phyloP scores from a whole-genome alignment of 2,888 invertebrate species.

The Temnothorax ravouxi region DNA sequence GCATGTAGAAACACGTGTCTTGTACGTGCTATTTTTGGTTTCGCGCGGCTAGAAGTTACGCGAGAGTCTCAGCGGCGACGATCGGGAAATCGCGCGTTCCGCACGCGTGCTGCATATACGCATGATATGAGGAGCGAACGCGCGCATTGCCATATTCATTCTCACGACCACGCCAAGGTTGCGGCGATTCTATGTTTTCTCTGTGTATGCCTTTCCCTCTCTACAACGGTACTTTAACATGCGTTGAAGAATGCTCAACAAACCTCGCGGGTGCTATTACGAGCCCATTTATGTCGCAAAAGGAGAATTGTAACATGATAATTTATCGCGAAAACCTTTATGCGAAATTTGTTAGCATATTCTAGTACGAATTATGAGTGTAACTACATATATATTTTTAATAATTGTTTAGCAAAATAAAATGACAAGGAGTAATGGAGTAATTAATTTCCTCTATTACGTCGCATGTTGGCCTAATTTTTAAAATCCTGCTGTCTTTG shows the following conservation, averaged over 20 bases:
- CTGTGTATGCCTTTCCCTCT: constrained; percentile 29
- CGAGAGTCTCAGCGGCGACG: constrained; percentile 18
- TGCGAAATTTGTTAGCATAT: neutral
- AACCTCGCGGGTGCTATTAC: neutral
- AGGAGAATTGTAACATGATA: neutral
- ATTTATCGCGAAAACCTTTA: neutral
- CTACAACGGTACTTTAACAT: neutral
- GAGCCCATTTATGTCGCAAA: constrained; percentile 21
- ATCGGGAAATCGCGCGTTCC: constrained; percentile 23
- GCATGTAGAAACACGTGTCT: constrained; percentile 10
- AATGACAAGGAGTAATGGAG: neutral
- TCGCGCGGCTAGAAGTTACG: constrained; percentile 25
- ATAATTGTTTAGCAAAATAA: neutral
- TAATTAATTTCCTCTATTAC: neutral
- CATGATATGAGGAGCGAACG: neutral
- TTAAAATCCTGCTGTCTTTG: neutral
- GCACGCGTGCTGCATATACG: neutral
- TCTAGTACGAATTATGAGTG: neutral
- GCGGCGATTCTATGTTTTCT: constrained; percentile 46
- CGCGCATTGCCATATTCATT: constrained; percentile 43
- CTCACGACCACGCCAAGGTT: constrained; percentile 56
- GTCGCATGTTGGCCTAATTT: neutral
- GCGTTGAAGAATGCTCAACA: constrained; percentile 17
- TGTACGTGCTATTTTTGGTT: constrained; percentile 23
- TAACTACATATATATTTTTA: neutral